Evolutionary conservation across 1,140 invertebrate genomes (phyloP), one percentile per base, ranked within the genome.

Genomic region (Leguminivora glycinivorella): DNA sequence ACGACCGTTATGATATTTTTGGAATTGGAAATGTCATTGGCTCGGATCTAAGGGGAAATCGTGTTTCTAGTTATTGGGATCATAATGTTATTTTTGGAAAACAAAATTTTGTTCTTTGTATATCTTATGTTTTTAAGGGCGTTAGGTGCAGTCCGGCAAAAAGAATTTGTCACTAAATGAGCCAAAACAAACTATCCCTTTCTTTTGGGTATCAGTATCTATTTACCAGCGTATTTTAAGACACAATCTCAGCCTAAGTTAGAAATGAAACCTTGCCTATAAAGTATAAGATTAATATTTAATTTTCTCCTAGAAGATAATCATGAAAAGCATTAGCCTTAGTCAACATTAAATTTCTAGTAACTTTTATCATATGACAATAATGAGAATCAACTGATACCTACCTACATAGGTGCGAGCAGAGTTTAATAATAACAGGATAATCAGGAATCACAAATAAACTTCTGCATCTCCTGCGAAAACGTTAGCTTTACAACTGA

Each of bases 1-100:
- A 63, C 25, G 25, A 29, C 26, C 58, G 25, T 63, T 63, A 63
- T 29, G 58, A 63, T 29, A 63, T 63, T 63, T 63, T 63, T 63
- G 25, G 58, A 31, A 29, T n/a, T 29, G 25, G 58, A 63, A 63
- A 63, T 29, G 58, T 63, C 58, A 63, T 29, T 63, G 58, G 26
- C 58, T 29, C 26, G 26, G 58, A 63, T 29, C 10, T 56, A 17
- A 31, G n/a, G 26, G n/a, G 14, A 60, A n/a, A 7, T 58, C 4
- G 22, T 58, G 26, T 60, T 26, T 58, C 0, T 26, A 58, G 56
- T 14, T 6, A 25, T 25, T 14, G 19, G 7, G 14, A 43, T 43
- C 40, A 38, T 38, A 9, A 7, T 6, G 17, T 22, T 22, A 9
- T 52, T 52, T 22, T 52, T 22, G 9, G 47, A 52, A 52, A 52